Percentiles rank a stretch among this genome's conserved stretches.
Evolutionary conservation across 2,113 vertebrate genomes (phyloP).

Genomic region (Dasyurus viverrinus): DNA sequence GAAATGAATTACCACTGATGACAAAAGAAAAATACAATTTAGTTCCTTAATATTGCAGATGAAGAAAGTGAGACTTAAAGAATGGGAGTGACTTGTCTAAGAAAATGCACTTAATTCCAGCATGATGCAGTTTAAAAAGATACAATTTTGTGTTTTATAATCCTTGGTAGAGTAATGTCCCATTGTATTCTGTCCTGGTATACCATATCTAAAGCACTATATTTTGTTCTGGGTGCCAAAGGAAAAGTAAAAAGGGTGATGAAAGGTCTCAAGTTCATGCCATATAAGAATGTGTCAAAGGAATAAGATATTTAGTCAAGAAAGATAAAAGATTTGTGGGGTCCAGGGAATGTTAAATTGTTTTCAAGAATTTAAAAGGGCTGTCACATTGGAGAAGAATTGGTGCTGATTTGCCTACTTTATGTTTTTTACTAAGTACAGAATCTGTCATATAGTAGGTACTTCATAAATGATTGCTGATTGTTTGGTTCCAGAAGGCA

Average conservation of each 20-base stretch:
- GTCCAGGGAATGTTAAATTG: not conserved
- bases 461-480: not conserved
- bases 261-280: not conserved
- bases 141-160: not conserved
- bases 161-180: not conserved
- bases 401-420: not conserved
- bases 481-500: not conserved
- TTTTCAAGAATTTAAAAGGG: not conserved
- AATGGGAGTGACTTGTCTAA: not conserved
- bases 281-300: not conserved
- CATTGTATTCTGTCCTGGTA: not conserved
- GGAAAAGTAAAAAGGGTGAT: not conserved
- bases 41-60: not conserved
- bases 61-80: not conserved
- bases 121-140: not conserved
- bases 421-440: not conserved
- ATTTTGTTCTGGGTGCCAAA: not conserved
- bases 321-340: not conserved
- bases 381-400: not conserved
- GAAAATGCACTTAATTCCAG: not conserved
- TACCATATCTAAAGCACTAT: not conserved
- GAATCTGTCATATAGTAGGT: not conserved
- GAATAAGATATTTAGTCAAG: not conserved
- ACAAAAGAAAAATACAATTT: no score
- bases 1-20: no score